These are phyloP conservation scores for Hesperophylax magnus DNA, from an alignment of 1,140 invertebrate species.

Conservation along the genomic window DNA sequence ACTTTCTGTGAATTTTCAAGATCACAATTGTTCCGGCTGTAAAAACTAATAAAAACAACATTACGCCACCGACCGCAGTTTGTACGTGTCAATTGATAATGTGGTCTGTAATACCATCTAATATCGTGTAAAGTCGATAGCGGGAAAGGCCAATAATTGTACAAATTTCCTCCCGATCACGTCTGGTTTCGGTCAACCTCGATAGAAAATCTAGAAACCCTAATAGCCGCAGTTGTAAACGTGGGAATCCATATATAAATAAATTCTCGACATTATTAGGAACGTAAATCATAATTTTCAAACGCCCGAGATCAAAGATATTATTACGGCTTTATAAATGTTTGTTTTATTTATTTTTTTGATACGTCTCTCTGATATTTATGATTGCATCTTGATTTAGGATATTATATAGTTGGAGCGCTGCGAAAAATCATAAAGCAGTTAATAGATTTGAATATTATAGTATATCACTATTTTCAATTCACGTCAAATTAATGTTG, in stretches of 20 bases:
- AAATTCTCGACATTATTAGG: background rate
- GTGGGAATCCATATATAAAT: conserved; percentile 23
- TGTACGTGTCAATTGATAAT: conserved; percentile 31
- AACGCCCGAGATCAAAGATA: conserved; percentile 1
- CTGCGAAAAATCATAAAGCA: no score
- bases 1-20: no score
- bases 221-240: background rate
- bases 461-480: no score
- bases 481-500: no score
- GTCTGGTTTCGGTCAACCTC: conserved; percentile 10
- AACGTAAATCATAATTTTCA: conserved; percentile 8
- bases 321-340: background rate
- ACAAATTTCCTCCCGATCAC: background rate
- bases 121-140: background rate
- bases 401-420: no score
- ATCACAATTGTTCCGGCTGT: no score
- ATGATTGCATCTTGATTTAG: background rate
- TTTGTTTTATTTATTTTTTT: background rate
- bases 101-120: background rate
- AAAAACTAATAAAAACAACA: no score
- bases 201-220: background rate
- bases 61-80: background rate
- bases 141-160: background rate
- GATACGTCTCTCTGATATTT: background rate
- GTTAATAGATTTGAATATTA: no score